These are phyloP conservation scores for Caenorhabditis plicata DNA, from an alignment of 2,888 invertebrate species.

Conservation along the genomic window DNA sequence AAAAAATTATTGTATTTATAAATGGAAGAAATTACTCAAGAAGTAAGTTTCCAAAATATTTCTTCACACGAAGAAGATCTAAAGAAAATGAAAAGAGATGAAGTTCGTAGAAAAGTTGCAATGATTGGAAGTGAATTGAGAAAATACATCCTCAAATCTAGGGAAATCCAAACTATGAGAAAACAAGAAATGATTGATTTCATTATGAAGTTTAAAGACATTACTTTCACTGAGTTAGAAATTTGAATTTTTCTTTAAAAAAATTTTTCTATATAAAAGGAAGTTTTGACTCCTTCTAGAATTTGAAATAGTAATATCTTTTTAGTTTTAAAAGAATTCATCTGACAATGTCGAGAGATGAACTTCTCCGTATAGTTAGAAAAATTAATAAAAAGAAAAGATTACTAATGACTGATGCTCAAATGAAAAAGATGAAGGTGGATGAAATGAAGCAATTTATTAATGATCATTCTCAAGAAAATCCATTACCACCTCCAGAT, in stretches of 20 bases:
- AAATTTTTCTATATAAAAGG: conserved; percentile 25
- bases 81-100: conserved; percentile 31
- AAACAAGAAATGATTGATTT: conserved; percentile 36
- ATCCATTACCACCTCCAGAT: conserved; percentile 15
- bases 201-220: conserved; percentile 14
- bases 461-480: too few relatives aligned
- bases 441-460: conserved; percentile 67
- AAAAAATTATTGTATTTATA: conserved; percentile 24
- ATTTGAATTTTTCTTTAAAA: conserved; percentile 13
- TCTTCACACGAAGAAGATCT: conserved; percentile 23
- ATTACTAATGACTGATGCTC: conserved; percentile 10
- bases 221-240: neutral
- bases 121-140: conserved; percentile 26
- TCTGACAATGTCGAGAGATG: conserved; percentile 38
- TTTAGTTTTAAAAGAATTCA: conserved; percentile 1
- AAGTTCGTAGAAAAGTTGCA: conserved; percentile 24
- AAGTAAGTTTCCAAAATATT: conserved; percentile 8
- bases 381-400: conserved; percentile 16
- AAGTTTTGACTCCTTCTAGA: conserved; percentile 7
- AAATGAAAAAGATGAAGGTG: conserved; percentile 14
- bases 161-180: conserved; percentile 23
- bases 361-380: conserved; percentile 24
- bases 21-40: conserved; percentile 25
- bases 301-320: conserved; percentile 28
- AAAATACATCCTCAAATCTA: conserved; percentile 18